Evolutionary conservation across 2,113 vertebrate species (phyloP).

Genomic region (Scomber colias): DNA sequence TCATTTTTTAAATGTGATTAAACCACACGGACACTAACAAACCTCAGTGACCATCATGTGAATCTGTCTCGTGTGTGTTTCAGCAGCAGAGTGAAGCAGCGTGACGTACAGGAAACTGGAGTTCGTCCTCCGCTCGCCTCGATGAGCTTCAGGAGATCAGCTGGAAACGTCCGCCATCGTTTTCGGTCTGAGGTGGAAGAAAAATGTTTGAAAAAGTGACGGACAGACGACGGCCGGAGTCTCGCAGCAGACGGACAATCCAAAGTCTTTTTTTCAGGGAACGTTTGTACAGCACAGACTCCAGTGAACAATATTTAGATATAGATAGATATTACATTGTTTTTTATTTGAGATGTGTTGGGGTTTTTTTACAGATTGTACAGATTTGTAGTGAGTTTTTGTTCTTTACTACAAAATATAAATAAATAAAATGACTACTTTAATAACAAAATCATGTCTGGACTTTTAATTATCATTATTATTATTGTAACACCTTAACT

Average conservation of each 20-base stretch:
- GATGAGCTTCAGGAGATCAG: too few relatives aligned
- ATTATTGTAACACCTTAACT: too few relatives aligned
- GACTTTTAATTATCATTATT: too few relatives aligned
- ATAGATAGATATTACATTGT: slow-evolving; percentile 40
- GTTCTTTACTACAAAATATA: slow-evolving; percentile 86
- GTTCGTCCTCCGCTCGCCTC: too few relatives aligned
- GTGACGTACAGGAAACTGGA: too few relatives aligned
- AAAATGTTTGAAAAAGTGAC: too few relatives aligned
- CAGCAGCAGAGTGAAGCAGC: slow-evolving; percentile 32
- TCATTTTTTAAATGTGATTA: too few relatives aligned
- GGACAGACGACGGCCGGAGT: not conserved
- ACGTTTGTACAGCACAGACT: slow-evolving; percentile 64
- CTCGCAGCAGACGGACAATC: slow-evolving; percentile 37
- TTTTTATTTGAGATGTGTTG: slow-evolving; percentile 66
- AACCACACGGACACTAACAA: too few relatives aligned
- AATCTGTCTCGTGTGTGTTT: slow-evolving; percentile 1
- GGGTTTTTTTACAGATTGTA: slow-evolving; percentile 86
- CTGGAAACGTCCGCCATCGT: too few relatives aligned
- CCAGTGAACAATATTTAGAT: slow-evolving; percentile 55
- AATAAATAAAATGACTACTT: slow-evolving; percentile 84
- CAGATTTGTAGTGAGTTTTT: slow-evolving; percentile 87
- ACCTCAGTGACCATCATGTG: too few relatives aligned
- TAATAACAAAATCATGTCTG: slow-evolving; percentile 38
- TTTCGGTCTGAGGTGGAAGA: too few relatives aligned
- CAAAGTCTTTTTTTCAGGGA: slow-evolving; percentile 71